Conservation (phyloP, 2,888 invertebrate genomes). For the Steinernema carpocapsae region DNA sequence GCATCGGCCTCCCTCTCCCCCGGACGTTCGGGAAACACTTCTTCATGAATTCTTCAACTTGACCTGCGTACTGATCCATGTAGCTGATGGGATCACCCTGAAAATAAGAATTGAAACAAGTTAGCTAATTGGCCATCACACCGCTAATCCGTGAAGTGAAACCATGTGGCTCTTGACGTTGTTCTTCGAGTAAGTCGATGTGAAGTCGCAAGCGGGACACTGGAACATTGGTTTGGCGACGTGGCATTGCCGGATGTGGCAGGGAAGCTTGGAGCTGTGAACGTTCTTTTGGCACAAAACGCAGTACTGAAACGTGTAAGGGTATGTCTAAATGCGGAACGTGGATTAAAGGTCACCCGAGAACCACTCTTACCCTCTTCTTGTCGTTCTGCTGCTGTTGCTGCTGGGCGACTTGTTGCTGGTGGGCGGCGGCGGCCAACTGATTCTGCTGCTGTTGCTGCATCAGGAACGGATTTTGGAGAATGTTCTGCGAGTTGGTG, state of each 20-base stretch:
- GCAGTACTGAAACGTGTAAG: constrained; percentile 67
- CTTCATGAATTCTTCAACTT: constrained; percentile 69
- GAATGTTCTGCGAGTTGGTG: constrained; percentile 26
- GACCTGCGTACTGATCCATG: constrained; percentile 68
- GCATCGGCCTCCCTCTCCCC: constrained; percentile 66
- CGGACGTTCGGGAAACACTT: constrained; percentile 68
- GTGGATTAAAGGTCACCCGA: too few species aligned
- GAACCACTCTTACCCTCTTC: constrained; percentile 45
- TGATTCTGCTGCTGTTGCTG: constrained; percentile 37
- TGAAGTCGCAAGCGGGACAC: constrained; percentile 68
- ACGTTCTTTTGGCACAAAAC: constrained; percentile 68
- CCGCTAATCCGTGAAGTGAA: constrained; percentile 57
- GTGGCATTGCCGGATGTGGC: constrained; percentile 68
- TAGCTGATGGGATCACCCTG: constrained; percentile 63
- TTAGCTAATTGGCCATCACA: not conserved
- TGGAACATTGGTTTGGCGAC: constrained; percentile 68
- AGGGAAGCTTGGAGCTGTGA: constrained; percentile 67
- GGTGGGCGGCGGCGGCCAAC: constrained; percentile 39
- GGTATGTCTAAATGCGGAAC: constrained; percentile 61
- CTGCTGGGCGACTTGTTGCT: constrained; percentile 42
- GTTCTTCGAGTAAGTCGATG: constrained; percentile 68
- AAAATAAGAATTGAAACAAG: not conserved
- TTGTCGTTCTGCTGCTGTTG: constrained; percentile 37
- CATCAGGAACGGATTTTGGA: constrained; percentile 11
- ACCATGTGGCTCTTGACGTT: constrained; percentile 69